Percentiles rank a stretch among this genome's conserved stretches.
Conservation (phyloP, 2,797 vertebrate genomes). For the Urocyon cinereoargenteus region DNA sequence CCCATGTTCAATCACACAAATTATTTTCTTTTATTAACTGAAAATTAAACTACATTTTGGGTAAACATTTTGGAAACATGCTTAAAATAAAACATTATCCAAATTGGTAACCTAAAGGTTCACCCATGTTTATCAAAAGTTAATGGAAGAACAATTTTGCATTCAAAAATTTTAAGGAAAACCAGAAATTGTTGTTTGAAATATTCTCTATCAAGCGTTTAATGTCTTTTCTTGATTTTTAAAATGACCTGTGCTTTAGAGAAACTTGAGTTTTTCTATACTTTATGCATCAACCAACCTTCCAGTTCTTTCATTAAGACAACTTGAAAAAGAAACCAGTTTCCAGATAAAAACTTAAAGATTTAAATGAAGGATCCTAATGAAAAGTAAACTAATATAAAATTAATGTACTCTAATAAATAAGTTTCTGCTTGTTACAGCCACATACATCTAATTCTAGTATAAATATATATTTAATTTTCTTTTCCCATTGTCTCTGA, state of each 20-base stretch:
- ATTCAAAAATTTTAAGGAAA: background rate
- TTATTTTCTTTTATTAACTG: background rate
- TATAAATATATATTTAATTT: conserved; percentile 90
- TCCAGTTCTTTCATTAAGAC: background rate
- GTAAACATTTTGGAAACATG: background rate
- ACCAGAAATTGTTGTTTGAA: background rate
- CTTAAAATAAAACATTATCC: conserved; percentile 15
- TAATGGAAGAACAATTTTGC: background rate
- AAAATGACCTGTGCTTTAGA: background rate
- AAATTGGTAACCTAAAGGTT: background rate
- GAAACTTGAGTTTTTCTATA: background rate
- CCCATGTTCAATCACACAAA: background rate
- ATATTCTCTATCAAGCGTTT: background rate
- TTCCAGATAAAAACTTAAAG: conserved; percentile 66
- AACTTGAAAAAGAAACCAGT: conserved; percentile 31
- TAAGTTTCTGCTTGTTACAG: conserved; percentile 71
- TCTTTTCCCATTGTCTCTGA: conserved; percentile 87
- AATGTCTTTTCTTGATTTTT: background rate
- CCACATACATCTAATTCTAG: conserved; percentile 66
- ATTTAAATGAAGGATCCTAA: conserved; percentile 77
- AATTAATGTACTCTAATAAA: conserved; percentile 71
- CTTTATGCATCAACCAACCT: background rate
- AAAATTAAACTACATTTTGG: background rate
- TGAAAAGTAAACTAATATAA: conserved; percentile 75
- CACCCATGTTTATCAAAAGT: background rate